Base-by-base conservation (phyloP, 1,140 invertebrate genomes). In the Callitettix versicolor region DNA sequence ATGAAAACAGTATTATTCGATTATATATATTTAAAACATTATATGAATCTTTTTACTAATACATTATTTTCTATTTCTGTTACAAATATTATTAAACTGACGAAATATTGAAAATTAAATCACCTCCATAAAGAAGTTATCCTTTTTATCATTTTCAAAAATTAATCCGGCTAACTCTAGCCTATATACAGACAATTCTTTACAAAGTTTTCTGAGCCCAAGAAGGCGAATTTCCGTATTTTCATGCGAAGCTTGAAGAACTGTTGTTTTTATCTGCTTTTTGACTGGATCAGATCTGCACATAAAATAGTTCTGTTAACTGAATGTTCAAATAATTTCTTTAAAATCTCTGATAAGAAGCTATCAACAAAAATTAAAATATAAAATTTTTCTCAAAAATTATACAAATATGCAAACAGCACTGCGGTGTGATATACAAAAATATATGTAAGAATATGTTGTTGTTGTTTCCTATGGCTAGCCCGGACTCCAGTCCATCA, bases 191-290 rank as follows among this genome's bases (percentile, higher is more conserved):
- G 79, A 77, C 3, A 94, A 71, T 30, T 90, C 76, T 57, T 76
- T 74, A 58, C 83, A 77, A 24, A 94, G 71, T 64, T 87, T 79
- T 21, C 75, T 72, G 42, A 95, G 67, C 18, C 80, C 85, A 68
- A 81, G 79, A 7, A 84, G 61, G 62, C 84, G 72, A 48, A 90
- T 76, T 71, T 90, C 79, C 49, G 85, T 73, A 58, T 81, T 87
- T 65, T 91, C 86, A 65, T 91, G 85, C 47, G 73, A 76, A 21
- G 92, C 76, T 61, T 88, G 82, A 61, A 83, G 80, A 18, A 85
- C 70, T n/a, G 55, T 50, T 2, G 41, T 15, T 21, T 49, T 34
- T 18, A 56, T 26, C 43, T 55, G 43, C 17, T 55, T 41, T 41
- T 44, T 43, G 5, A 54, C 52, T 33, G 47, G 47, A n/a, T n/a